Evolutionary conservation across 2,888 invertebrate species (phyloP).

Genomic region (Xestia sexstrigata): DNA sequence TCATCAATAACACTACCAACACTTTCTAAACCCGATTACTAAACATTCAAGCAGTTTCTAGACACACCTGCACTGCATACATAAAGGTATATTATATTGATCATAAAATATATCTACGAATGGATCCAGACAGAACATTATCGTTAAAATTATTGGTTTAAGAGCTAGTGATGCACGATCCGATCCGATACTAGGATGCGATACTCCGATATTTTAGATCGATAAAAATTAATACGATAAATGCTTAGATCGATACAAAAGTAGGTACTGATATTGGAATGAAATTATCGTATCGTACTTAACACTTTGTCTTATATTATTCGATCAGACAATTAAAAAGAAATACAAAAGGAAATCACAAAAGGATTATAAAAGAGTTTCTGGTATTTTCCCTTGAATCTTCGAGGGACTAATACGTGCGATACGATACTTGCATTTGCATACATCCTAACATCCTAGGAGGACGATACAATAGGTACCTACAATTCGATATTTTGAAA

Average conservation of each 20-base stretch:
- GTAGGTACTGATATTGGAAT: not conserved
- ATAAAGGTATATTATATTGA: slow-evolving; percentile 47
- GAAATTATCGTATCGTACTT: not conserved
- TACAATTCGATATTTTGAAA: not conserved
- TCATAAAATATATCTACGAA: slow-evolving; percentile 42
- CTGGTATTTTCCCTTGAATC: not conserved
- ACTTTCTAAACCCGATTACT: slow-evolving; percentile 40
- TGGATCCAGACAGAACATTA: slow-evolving; percentile 39
- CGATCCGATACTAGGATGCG: not conserved
- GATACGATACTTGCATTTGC: not conserved
- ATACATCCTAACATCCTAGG: not conserved
- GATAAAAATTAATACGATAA: no score
- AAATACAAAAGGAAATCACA: not conserved
- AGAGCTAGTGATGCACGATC: not conserved
- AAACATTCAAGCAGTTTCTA: slow-evolving; percentile 14
- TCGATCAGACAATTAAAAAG: not conserved
- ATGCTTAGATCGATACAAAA: not conserved
- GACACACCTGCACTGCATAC: slow-evolving; percentile 39
- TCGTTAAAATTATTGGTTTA: slow-evolving; percentile 33
- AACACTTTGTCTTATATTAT: not conserved
- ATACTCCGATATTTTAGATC: not conserved
- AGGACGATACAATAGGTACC: not conserved
- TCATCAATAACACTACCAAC: slow-evolving; percentile 24
- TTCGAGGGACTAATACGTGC: not conserved
- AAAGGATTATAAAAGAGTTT: not conserved